Conservation (phyloP, 2,888 invertebrate species). For the Pseudoips prasinana region DNA sequence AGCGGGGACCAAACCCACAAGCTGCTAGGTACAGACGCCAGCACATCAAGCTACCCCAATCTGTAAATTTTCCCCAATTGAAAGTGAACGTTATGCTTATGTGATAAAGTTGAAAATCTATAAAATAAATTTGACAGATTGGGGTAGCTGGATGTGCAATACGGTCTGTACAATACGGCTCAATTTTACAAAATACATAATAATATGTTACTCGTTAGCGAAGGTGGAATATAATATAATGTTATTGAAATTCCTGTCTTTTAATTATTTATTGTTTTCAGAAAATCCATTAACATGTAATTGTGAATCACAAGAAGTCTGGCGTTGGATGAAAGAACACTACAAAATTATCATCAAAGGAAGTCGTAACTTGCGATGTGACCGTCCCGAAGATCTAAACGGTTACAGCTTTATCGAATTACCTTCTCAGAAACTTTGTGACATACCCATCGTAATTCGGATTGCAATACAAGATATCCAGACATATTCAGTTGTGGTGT, state of each 20-base stretch:
- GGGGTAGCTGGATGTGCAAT: too few relatives aligned
- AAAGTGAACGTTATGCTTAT: too few relatives aligned
- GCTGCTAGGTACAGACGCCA: too few relatives aligned
- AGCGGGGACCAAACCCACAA: too few relatives aligned
- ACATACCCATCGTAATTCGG: slow-evolving; percentile 90
- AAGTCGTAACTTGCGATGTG: slow-evolving; percentile 87
- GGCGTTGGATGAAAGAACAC: slow-evolving; percentile 96
- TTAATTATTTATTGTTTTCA: slow-evolving; percentile 62
- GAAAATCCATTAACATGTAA: slow-evolving; percentile 95
- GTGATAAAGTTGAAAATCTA: too few relatives aligned
- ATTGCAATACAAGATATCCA: slow-evolving; percentile 94
- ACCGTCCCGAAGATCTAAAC: slow-evolving; percentile 90
- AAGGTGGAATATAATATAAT: too few relatives aligned
- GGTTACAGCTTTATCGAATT: slow-evolving; percentile 89
- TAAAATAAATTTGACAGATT: too few relatives aligned
- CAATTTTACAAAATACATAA: slow-evolving; percentile 1
- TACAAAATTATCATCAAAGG: slow-evolving; percentile 86
- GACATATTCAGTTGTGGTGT: slow-evolving; percentile 92
- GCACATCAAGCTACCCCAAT: too few relatives aligned
- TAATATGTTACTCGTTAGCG: too few relatives aligned
- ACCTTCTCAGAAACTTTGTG: slow-evolving; percentile 91
- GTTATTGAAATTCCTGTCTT: too few relatives aligned
- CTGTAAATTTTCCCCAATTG: too few relatives aligned
- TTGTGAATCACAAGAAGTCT: slow-evolving; percentile 94
- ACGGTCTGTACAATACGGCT: too few relatives aligned